Conservation (phyloP, 2,113 vertebrate genomes). For the Cathartes aura region DNA sequence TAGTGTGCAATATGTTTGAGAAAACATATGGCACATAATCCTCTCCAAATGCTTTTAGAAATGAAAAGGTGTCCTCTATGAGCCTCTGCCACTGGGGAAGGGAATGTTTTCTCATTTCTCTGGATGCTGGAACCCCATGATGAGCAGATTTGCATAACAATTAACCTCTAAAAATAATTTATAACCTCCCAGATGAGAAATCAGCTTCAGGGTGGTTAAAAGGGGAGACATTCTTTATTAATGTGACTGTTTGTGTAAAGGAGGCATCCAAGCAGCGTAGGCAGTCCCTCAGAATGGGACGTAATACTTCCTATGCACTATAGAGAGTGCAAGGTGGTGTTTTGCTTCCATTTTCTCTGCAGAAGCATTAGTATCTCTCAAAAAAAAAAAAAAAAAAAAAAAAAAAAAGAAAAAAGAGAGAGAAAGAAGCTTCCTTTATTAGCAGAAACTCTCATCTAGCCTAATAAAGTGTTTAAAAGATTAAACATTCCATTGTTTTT, state of each 20-base stretch:
- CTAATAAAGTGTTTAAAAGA: not conserved
- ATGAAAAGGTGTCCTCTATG: constrained; percentile 38
- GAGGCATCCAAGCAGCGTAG: not conserved
- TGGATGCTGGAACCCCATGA: constrained; percentile 35
- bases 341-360: not conserved
- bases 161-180: constrained; percentile 67
- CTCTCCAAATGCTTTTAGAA: constrained; percentile 32
- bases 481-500: not conserved
- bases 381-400: no score
- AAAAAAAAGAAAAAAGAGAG: not conserved
- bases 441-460: not conserved
- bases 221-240: constrained; percentile 28
- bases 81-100: not conserved
- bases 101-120: constrained; percentile 28
- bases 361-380: not conserved
- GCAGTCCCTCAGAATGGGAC: not conserved
- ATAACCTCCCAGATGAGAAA: constrained; percentile 46
- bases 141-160: constrained; percentile 51
- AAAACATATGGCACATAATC: constrained; percentile 47
- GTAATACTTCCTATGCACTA: not conserved
- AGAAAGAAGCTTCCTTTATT: not conserved
- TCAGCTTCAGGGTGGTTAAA: constrained; percentile 44
- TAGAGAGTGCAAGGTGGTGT: not conserved
- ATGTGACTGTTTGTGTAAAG: not conserved
- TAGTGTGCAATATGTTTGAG: not conserved